Evolutionary conservation across 2,888 invertebrate species (phyloP).

Genomic region (Lycocerus yunnanus): DNA sequence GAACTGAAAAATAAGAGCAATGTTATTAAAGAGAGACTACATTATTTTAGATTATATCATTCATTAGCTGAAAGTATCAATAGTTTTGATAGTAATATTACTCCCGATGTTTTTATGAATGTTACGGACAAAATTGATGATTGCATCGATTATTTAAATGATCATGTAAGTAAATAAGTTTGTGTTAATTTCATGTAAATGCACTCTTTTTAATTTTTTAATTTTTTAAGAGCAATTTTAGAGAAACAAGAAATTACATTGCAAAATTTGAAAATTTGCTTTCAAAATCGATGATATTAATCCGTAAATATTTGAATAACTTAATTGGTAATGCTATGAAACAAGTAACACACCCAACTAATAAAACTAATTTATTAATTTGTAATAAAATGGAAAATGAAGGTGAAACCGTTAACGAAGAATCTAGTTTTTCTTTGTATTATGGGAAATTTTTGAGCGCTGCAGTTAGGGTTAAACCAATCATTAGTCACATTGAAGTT

Average conservation of each 20-base stretch:
- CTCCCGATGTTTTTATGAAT: slow-evolving; percentile 79
- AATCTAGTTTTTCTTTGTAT: slow-evolving; percentile 80
- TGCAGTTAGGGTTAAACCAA: slow-evolving; percentile 80
- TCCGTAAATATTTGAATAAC: slow-evolving; percentile 78
- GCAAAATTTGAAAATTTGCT: slow-evolving; percentile 86
- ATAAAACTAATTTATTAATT: slow-evolving; percentile 40
- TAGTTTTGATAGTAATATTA: slow-evolving; percentile 42
- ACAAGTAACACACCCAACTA: slow-evolving; percentile 62
- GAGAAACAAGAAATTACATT: slow-evolving; percentile 81
- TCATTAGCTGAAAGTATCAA: slow-evolving; percentile 45
- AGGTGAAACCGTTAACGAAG: slow-evolving; percentile 46
- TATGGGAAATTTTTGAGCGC: slow-evolving; percentile 95
- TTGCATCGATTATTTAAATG: slow-evolving; percentile 81
- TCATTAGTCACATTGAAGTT: slow-evolving; percentile 82
- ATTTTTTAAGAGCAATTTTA: slow-evolving; percentile 72
- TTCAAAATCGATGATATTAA: slow-evolving; percentile 76
- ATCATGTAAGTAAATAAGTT: slow-evolving; percentile 70
- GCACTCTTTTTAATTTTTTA: neutral
- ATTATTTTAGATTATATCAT: slow-evolving; percentile 81
- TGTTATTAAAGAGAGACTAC: slow-evolving; percentile 77
- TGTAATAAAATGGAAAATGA: slow-evolving; percentile 14
- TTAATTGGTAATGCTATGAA: slow-evolving; percentile 80
- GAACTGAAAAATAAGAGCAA: slow-evolving; percentile 79
- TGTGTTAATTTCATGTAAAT: neutral
- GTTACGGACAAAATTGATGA: slow-evolving; percentile 84